phyloP scores from a whole-genome alignment of 30 jellyfish, hydroid and myxozoan genomes.

The Nemopilema nomurai region DNA sequence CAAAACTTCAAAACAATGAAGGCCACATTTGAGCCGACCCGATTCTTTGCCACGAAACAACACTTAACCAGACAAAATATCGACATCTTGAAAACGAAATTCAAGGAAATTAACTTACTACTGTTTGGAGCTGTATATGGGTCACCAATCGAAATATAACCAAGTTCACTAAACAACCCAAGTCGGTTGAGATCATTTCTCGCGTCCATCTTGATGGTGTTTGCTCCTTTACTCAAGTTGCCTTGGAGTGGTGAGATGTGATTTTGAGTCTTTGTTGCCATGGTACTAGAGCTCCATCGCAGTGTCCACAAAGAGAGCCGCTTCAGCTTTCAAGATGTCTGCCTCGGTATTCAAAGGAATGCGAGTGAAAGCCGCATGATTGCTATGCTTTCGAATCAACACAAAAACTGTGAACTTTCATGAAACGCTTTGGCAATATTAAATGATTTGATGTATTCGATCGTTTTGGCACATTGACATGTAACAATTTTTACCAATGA shows the following conservation, averaged over 20 bases:
- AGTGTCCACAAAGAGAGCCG: neutral
- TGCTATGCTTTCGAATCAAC: too few relatives aligned
- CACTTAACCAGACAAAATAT: neutral
- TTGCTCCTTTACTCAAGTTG: neutral
- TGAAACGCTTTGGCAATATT: too few relatives aligned
- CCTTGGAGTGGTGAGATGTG: neutral
- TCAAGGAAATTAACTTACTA: slow-evolving; percentile 67
- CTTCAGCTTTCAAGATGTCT: too few relatives aligned
- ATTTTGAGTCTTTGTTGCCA: slow-evolving; percentile 8
- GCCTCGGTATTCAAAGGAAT: too few relatives aligned
- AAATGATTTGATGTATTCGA: too few relatives aligned
- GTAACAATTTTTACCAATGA: too few relatives aligned
- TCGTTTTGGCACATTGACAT: too few relatives aligned
- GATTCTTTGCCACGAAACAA: neutral
- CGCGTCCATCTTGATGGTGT: slow-evolving; percentile 33
- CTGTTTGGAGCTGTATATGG: slow-evolving; percentile 75
- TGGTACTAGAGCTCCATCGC: slow-evolving; percentile 24
- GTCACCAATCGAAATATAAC: slow-evolving; percentile 89
- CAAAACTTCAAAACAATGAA: too few relatives aligned
- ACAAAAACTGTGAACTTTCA: too few relatives aligned
- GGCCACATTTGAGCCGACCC: too few relatives aligned
- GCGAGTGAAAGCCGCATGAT: too few relatives aligned
- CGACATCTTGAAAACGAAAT: neutral
- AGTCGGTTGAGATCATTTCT: slow-evolving; percentile 82
- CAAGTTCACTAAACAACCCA: slow-evolving; percentile 95